A percentile compares a stretch with the other conserved stretches of the same genome.
Conservation (phyloP, 2,888 invertebrate genomes). For the Sinopyrophorus schimmeli region DNA sequence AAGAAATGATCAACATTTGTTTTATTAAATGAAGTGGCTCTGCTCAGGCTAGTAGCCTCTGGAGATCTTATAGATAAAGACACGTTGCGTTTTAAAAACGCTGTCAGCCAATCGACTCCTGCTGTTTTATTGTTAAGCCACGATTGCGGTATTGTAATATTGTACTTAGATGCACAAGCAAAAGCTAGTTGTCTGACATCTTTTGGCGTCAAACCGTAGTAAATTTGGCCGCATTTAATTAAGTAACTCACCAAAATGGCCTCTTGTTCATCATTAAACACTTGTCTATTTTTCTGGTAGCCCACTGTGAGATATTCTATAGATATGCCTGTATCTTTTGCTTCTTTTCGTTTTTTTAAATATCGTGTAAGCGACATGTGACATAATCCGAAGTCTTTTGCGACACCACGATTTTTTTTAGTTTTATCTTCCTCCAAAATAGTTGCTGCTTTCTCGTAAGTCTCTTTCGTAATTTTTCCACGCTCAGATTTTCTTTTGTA, state of each 20-base stretch:
- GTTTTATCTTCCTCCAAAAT: neutral
- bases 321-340: neutral
- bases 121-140: slow-evolving; percentile 9
- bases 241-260: slow-evolving; percentile 5
- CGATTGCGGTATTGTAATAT: slow-evolving; percentile 2
- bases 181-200: slow-evolving; percentile 5
- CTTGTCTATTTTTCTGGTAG: slow-evolving; percentile 7
- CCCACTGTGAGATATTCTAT: slow-evolving; percentile 2
- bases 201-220: slow-evolving; percentile 6
- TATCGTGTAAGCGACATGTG: slow-evolving; percentile 5
- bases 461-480: neutral
- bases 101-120: slow-evolving; percentile 5
- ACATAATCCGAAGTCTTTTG: neutral
- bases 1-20: slow-evolving; percentile 31
- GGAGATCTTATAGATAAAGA: slow-evolving; percentile 37
- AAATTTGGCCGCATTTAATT: slow-evolving; percentile 5
- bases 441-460: slow-evolving; percentile 2
- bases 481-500: slow-evolving; percentile 9
- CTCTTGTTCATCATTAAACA: slow-evolving; percentile 11
- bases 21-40: slow-evolving; percentile 40
- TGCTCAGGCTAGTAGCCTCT: slow-evolving; percentile 41
- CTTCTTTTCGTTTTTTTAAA: slow-evolving; percentile 2
- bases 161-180: slow-evolving; percentile 4
- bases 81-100: slow-evolving; percentile 1
- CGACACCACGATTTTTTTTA: neutral